phyloP scores from a whole-genome alignment of 2,888 invertebrate species.

The Papilio elwesi region DNA sequence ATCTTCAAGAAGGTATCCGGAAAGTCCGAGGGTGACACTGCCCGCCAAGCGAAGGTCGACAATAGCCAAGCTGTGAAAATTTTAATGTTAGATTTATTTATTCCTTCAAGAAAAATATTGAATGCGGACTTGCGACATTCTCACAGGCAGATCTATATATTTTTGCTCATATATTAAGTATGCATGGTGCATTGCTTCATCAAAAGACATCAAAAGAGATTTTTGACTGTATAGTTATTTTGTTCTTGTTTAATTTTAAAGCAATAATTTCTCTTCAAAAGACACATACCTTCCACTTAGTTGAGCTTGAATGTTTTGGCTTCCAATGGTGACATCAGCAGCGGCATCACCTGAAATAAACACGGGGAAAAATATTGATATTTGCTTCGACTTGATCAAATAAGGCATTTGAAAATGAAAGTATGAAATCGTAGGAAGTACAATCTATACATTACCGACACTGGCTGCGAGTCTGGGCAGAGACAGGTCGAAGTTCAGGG shows the following conservation, averaged over 20 bases:
- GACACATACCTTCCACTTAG: constrained; percentile 9
- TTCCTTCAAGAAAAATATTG: too few relatives aligned
- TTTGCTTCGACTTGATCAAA: neutral
- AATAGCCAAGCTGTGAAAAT: neutral
- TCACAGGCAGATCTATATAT: too few relatives aligned
- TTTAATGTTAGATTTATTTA: too few relatives aligned
- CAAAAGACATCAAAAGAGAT: too few relatives aligned
- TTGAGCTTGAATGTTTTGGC: constrained; percentile 7
- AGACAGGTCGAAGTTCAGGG: constrained; percentile 6
- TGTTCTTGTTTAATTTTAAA: too few relatives aligned
- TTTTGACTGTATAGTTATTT: too few relatives aligned
- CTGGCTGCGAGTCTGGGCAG: constrained; percentile 8
- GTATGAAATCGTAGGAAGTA: neutral
- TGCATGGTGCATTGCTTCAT: too few relatives aligned
- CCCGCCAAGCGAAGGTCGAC: constrained; percentile 8
- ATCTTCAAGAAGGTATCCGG: constrained; percentile 9
- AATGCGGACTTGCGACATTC: too few relatives aligned
- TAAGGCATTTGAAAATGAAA: neutral
- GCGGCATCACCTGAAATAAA: constrained; percentile 9
- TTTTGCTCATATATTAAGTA: too few relatives aligned
- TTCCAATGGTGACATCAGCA: constrained; percentile 16
- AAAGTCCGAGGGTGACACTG: neutral
- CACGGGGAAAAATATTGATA: neutral
- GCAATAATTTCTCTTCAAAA: neutral
- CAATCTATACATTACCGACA: constrained; percentile 24